Base-by-base conservation (phyloP, 1,140 invertebrate species). In the Eurosta solidaginis region DNA sequence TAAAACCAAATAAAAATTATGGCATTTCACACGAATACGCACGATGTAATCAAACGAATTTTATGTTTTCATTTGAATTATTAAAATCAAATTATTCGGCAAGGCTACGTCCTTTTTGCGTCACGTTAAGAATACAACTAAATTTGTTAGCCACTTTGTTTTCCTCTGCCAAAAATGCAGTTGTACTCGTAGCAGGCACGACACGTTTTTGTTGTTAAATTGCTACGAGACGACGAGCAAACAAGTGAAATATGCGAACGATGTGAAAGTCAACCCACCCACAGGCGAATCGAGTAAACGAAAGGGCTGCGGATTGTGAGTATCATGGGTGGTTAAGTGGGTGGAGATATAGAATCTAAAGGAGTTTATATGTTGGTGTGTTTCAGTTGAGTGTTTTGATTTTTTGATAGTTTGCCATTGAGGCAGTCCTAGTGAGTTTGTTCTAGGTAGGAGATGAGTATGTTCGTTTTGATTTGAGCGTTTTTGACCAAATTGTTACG, bases 1-100 rank as follows among this genome's bases (percentile, higher is more conserved):
- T n/a, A n/a, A n/a, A n/a, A n/a, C n/a, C n/a, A n/a, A n/a, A n/a
- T n/a, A n/a, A n/a, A n/a, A n/a, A n/a, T n/a, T n/a, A n/a, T n/a
- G n/a, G n/a, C n/a, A n/a, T n/a, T n/a, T n/a, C n/a, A n/a, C 33
- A 68, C 59, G 59, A 68, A 20, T 40, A 68, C 59, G 59, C 59
- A 68, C 59, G 59, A 68, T 40, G n/a, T 40, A 68, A 2, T 68
- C 29, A 36, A 54, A 68, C 33, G 59, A 36, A 33, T 68, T 52
- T 68, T 10, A 17, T 40, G 27, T 33, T 42, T 20, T 40, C 2
- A 20, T 17, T 20, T 40, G 3, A 59, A 12, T 63, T 68, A 29
- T 2, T n/a, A 6, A 6, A 52, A 17, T 40, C 1, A 40, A 40
- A 68, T n/a, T n/a, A 29, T 63, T 68, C 20, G 5, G 17, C 9